phyloP scores from a whole-genome alignment of 2,113 vertebrate species.

The Arothron firmamentum region DNA sequence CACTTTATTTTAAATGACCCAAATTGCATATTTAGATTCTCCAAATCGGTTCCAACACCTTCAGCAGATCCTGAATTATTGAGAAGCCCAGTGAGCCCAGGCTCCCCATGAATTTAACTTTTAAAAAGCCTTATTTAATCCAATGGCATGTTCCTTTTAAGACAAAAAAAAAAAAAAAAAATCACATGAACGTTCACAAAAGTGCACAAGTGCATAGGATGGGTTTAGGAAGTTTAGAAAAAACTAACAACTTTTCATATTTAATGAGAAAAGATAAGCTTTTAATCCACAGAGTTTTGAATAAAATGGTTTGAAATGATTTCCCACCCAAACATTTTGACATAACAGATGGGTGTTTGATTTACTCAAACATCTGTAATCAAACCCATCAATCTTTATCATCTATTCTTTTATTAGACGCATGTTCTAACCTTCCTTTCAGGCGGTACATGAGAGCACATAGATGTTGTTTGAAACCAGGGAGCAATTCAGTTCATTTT shows the following conservation, averaged over 20 bases:
- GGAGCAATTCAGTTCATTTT: too few species aligned
- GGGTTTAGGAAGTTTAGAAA: conserved; percentile 50
- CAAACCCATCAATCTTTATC: conserved; percentile 3
- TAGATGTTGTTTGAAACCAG: too few species aligned
- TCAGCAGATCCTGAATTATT: conserved; percentile 65
- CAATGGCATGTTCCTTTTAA: conserved; percentile 55
- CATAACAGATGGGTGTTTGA: conserved; percentile 19
- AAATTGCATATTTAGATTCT: conserved; percentile 49
- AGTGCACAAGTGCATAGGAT: neutral
- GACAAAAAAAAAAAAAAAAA: conserved; percentile 41
- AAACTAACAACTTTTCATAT: conserved; percentile 58
- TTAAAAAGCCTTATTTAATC: conserved; percentile 63
- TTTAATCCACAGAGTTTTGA: conserved; percentile 53
- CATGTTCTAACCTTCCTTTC: too few species aligned
- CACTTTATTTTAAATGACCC: conserved; percentile 38
- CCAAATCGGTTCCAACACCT: conserved; percentile 61
- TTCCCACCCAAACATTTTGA: conserved; percentile 6
- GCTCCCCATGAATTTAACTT: conserved; percentile 59
- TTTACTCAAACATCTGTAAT: conserved; percentile 19
- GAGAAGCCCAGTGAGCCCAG: conserved; percentile 56
- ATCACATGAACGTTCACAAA: too few species aligned
- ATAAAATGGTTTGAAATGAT: conserved; percentile 37
- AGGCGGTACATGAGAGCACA: too few species aligned
- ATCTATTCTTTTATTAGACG: too few species aligned
- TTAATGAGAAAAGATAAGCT: conserved; percentile 54